phyloP scores from a whole-genome alignment of 2,113 vertebrate genomes.

The Muscicapa adusta region DNA sequence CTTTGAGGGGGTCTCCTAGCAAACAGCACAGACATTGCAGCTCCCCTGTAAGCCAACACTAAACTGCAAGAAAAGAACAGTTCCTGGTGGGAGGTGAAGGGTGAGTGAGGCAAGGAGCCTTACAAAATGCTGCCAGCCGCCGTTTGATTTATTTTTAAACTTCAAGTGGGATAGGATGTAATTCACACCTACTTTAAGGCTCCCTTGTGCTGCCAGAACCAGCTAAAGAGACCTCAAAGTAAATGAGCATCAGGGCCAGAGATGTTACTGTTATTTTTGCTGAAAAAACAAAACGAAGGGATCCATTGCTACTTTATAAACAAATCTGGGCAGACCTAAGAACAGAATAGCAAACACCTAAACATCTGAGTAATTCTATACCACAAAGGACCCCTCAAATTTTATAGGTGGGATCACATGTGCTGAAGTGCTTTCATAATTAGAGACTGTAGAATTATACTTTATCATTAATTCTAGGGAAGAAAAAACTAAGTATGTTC shows the following conservation, averaged over 20 bases:
- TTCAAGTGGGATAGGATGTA: constrained; percentile 53
- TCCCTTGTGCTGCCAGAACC: background rate
- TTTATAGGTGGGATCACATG: background rate
- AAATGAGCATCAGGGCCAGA: constrained; percentile 4
- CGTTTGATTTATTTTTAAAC: constrained; percentile 59
- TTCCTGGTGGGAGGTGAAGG: constrained; percentile 53
- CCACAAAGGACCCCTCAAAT: background rate
- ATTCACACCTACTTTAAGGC: constrained; percentile 49
- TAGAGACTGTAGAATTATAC: background rate
- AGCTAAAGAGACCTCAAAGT: background rate
- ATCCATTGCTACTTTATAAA: background rate
- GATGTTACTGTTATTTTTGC: constrained; percentile 22
- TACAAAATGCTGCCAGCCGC: background rate
- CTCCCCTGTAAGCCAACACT: background rate
- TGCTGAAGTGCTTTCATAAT: background rate
- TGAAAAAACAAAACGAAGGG: background rate
- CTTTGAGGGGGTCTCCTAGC: constrained; percentile 40
- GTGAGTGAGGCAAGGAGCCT: constrained; percentile 35
- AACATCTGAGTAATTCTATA: background rate
- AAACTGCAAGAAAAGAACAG: background rate
- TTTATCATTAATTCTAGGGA: background rate
- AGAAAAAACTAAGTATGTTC: background rate
- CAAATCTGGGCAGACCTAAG: background rate
- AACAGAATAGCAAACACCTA: background rate
- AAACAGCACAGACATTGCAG: constrained; percentile 28